These are phyloP conservation scores for Psophia crepitans DNA, from an alignment of 2,113 vertebrate species.

Conservation along the genomic window DNA sequence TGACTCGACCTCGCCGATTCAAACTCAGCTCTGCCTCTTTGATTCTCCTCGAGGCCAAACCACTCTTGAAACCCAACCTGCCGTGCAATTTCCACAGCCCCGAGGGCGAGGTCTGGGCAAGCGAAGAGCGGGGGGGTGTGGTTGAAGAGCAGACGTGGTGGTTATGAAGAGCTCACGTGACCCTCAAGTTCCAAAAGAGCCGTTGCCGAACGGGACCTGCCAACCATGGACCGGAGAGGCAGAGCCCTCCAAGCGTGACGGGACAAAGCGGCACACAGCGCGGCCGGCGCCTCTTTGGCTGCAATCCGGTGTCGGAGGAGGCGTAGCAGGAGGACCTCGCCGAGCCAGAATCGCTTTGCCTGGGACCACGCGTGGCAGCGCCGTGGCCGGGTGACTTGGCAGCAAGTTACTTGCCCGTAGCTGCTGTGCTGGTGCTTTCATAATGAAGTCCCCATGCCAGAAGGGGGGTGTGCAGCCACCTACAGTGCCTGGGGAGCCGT, in stretches of 20 bases:
- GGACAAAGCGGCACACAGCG: not conserved
- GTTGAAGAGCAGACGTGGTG: accelerated
- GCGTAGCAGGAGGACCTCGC: not conserved
- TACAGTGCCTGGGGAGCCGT: not conserved
- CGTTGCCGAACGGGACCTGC: not conserved
- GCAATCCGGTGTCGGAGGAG: not conserved
- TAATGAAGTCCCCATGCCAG: not conserved
- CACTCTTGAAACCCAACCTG: not conserved
- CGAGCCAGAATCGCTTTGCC: accelerated
- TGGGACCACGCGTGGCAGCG: accelerated
- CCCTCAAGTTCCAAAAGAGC: not conserved
- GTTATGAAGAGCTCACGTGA: not conserved
- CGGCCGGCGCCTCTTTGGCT: accelerated
- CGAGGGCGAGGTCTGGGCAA: not conserved
- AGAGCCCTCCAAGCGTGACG: not conserved
- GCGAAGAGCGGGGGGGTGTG: not conserved
- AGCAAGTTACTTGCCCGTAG: accelerated
- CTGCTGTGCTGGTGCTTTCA: not conserved
- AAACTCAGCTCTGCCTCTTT: not conserved
- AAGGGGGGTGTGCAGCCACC: not conserved
- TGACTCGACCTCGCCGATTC: accelerated
- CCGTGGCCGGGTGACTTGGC: not conserved
- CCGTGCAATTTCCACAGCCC: not conserved
- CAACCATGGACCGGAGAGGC: not conserved
- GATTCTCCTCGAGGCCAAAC: not conserved